Percentiles rank a stretch among this genome's conserved stretches.
Evolutionary conservation across 2,888 invertebrate species (phyloP).

Genomic region (Synergus gifuensis): DNA sequence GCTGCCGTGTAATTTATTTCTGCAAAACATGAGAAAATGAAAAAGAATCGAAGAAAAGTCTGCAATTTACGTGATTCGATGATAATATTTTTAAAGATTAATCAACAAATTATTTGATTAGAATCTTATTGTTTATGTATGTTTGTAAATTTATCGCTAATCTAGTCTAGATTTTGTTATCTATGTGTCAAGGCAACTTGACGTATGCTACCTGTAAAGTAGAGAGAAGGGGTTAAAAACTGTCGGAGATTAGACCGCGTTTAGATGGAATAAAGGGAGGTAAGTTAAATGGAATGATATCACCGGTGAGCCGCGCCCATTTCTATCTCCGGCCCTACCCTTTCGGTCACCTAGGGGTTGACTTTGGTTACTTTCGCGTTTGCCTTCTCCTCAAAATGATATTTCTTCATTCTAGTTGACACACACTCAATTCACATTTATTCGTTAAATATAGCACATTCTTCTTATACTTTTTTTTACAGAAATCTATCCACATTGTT

Average conservation of each 20-base stretch:
- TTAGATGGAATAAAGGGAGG: conserved; percentile 30
- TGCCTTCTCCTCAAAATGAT: conserved; percentile 19
- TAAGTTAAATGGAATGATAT: conserved; percentile 36
- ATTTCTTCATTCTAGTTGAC: conserved; percentile 32
- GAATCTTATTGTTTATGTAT: neutral
- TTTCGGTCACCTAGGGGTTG: neutral
- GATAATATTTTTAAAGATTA: neutral
- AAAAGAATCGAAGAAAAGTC: too few relatives aligned
- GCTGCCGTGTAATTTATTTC: too few relatives aligned
- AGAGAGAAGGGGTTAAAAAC: conserved; percentile 15
- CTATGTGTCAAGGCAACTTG: conserved; percentile 27
- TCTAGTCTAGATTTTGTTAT: conserved; percentile 9
- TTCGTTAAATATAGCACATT: neutral
- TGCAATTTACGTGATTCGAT: too few relatives aligned
- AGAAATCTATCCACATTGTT: neutral
- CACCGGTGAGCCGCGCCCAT: conserved; percentile 31
- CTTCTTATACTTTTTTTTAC: neutral
- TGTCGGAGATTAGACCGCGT: conserved; percentile 32
- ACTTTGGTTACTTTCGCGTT: conserved; percentile 9
- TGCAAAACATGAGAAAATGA: too few relatives aligned
- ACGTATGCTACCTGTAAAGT: neutral
- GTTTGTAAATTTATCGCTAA: neutral
- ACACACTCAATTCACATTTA: conserved; percentile 1
- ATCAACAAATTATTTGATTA: neutral
- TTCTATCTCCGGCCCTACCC: conserved; percentile 37